A percentile compares a stretch with the other conserved stretches of the same genome.
Conservation (phyloP, 1,140 invertebrate species). For the Gryon sp. region DNA sequence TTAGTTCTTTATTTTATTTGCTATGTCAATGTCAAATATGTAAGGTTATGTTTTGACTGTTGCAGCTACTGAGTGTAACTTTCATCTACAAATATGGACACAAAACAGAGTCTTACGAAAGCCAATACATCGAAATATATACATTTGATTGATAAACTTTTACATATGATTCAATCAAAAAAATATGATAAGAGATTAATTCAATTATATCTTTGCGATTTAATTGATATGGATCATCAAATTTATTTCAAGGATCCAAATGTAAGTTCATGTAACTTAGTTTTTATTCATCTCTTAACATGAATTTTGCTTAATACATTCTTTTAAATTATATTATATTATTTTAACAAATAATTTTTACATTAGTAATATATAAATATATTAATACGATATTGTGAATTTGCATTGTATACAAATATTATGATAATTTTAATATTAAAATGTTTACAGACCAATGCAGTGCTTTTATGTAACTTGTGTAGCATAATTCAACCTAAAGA, state of each 20-base stretch:
- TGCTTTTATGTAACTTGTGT: slow-evolving; percentile 77
- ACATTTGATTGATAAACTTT: slow-evolving; percentile 68
- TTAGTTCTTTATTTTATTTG: no score
- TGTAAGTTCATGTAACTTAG: slow-evolving; percentile 66
- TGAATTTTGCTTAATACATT: no score
- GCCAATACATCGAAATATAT: slow-evolving; percentile 43
- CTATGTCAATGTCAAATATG: no score
- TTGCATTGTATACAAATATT: not conserved
- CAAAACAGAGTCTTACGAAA: slow-evolving; percentile 2
- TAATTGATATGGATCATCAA: slow-evolving; percentile 76
- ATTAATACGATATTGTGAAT: slow-evolving; percentile 60
- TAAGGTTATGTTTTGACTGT: not conserved
- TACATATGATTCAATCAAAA: slow-evolving; percentile 68
- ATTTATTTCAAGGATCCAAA: slow-evolving; percentile 69
- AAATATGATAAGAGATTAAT: slow-evolving; percentile 72
- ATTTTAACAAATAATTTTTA: no score
- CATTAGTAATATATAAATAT: no score
- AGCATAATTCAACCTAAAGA: slow-evolving; percentile 72
- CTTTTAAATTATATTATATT: no score
- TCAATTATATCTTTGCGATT: slow-evolving; percentile 71
- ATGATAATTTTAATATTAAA: not conserved
- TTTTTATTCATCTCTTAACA: no score
- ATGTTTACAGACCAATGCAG: slow-evolving; percentile 69
- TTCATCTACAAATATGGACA: slow-evolving; percentile 57
- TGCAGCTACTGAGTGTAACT: not conserved